Percentiles rank a stretch among this genome's conserved stretches.
Conservation (phyloP, 2,888 invertebrate genomes). For the Euzetes globulus region DNA sequence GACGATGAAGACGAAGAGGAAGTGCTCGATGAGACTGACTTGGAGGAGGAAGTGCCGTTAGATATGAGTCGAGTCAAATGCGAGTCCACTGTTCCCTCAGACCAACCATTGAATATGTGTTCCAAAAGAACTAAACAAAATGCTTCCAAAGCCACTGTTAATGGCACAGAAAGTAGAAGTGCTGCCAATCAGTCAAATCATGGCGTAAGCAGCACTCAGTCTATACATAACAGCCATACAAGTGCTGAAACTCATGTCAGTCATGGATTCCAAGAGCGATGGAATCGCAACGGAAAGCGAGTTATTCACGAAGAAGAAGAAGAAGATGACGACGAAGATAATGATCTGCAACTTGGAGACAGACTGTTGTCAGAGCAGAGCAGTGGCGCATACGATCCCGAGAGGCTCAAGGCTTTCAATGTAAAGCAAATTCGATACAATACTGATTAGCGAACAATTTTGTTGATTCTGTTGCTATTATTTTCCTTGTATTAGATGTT, state of each 20-base stretch:
- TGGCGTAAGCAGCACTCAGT: background rate
- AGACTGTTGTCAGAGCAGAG: constrained; percentile 54
- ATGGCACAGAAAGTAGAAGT: constrained; percentile 1
- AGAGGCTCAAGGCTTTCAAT: constrained; percentile 89
- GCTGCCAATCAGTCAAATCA: background rate
- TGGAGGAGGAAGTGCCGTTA: constrained; percentile 7
- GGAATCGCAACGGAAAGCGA: constrained; percentile 33
- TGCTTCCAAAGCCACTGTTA: background rate
- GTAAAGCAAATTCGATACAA: constrained; percentile 55
- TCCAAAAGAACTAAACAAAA: constrained; percentile 9
- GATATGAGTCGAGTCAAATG: constrained; percentile 30
- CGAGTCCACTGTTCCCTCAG: background rate
- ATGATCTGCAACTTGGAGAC: constrained; percentile 78
- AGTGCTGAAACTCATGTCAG: background rate
- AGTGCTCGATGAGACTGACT: constrained; percentile 9
- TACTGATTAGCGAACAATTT: constrained; percentile 14
- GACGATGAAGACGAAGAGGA: constrained; percentile 35
- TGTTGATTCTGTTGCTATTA: background rate
- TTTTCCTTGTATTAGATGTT: constrained; percentile 68
- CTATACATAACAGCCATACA: background rate
- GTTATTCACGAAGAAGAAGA: constrained; percentile 37
- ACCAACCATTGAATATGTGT: constrained; percentile 11
- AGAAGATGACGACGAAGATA: constrained; percentile 42
- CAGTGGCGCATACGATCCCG: constrained; percentile 72
- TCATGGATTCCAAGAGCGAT: constrained; percentile 2